Evolutionary conservation across 2,113 vertebrate genomes (phyloP).

Genomic region (Xenopus borealis): DNA sequence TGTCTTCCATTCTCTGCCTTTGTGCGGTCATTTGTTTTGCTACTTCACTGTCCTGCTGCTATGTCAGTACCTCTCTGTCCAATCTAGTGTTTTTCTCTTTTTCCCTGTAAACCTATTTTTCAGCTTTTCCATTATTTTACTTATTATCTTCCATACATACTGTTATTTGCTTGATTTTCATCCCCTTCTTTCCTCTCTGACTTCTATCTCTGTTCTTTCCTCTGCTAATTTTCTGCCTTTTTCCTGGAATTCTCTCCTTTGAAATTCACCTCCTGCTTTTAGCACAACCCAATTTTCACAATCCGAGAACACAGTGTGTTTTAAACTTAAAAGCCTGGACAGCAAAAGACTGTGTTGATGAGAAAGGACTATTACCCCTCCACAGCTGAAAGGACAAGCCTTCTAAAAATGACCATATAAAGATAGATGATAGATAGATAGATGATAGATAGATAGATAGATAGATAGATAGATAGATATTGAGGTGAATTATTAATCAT

Average conservation of each 20-base stretch:
- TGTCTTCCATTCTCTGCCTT: neutral
- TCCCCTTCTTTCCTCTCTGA: neutral
- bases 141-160: neutral
- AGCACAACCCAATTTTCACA: constrained; percentile 28
- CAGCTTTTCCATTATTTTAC: neutral
- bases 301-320: constrained; percentile 17
- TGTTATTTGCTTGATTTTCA: neutral
- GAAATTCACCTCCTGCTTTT: constrained; percentile 28
- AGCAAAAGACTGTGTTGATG: constrained; percentile 9
- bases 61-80: neutral
- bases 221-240: constrained; percentile 8
- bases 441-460: too few relatives aligned
- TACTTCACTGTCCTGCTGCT: neutral
- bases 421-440: neutral
- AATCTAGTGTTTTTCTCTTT: neutral
- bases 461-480: too few relatives aligned
- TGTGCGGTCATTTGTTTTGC: neutral
- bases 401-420: neutral
- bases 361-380: constrained; percentile 4
- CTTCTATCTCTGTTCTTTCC: neutral
- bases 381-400: neutral
- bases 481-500: too few relatives aligned
- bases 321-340: constrained; percentile 23
- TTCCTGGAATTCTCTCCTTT: constrained; percentile 27
- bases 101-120: neutral